Evolutionary conservation across 1,140 invertebrate genomes (phyloP).

Genomic region (Orchestia grillus): DNA sequence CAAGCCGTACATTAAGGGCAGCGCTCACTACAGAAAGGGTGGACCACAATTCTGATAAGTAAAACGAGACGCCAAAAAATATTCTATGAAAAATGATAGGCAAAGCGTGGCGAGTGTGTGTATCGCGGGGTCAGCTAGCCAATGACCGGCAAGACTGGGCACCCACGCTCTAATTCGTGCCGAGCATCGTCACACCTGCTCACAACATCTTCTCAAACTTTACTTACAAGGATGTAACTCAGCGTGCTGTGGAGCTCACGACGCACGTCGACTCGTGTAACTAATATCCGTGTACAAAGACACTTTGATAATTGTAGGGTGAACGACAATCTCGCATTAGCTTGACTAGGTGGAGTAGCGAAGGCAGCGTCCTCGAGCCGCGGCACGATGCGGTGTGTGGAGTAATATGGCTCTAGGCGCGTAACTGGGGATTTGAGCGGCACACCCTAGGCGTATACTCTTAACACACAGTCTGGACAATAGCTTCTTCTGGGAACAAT

Average conservation of each 20-base stretch:
- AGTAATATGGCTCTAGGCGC: conserved; percentile 56
- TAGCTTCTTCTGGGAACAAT: conserved; percentile 52
- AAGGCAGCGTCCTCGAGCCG: neutral
- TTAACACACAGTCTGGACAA: conserved; percentile 55
- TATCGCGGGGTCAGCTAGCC: conserved; percentile 46
- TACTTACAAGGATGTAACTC: neutral
- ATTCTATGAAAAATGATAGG: conserved; percentile 51
- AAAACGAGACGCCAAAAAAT: conserved; percentile 53
- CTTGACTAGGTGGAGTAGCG: conserved; percentile 53
- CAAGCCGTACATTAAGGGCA: conserved; percentile 32
- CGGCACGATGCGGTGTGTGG: conserved; percentile 19
- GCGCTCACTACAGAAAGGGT: conserved; percentile 50
- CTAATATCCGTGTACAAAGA: conserved; percentile 30
- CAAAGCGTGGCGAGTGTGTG: conserved; percentile 39
- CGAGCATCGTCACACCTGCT: conserved; percentile 20
- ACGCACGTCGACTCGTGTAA: neutral
- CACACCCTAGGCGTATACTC: conserved; percentile 53
- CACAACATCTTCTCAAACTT: neutral
- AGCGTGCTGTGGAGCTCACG: neutral
- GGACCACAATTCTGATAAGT: conserved; percentile 55
- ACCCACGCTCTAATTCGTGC: conserved; percentile 36
- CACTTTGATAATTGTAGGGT: conserved; percentile 48
- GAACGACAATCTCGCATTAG: conserved; percentile 31
- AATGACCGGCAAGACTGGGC: conserved; percentile 38
- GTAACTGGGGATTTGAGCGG: conserved; percentile 52